phyloP scores from a whole-genome alignment of 30 jellyfish, hydroid and myxozoan species.

The Chrysaora quinquecirrha region DNA sequence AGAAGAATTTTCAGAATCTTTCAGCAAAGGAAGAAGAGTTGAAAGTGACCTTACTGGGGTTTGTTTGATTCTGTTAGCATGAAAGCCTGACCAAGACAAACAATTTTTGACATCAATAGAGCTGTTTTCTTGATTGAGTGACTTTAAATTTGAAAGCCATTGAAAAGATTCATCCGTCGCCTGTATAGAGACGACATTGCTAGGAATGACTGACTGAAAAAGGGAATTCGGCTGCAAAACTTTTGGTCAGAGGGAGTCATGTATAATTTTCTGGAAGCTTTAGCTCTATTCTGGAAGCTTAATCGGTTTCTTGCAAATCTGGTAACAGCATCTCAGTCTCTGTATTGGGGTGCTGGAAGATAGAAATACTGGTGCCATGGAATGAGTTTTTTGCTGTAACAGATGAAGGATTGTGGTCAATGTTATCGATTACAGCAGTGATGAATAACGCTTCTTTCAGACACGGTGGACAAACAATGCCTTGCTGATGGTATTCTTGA shows the following conservation, averaged over 20 bases:
- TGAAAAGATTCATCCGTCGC: neutral
- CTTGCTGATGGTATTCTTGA: constrained; percentile 25
- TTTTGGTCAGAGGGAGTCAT: constrained; percentile 23
- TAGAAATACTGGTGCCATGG: constrained; percentile 46
- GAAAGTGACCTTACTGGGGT: constrained; percentile 7
- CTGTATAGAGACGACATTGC: neutral
- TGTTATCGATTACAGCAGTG: constrained; percentile 24
- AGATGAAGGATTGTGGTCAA: constrained; percentile 52
- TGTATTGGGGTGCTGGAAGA: constrained; percentile 42
- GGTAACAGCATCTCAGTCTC: constrained; percentile 19
- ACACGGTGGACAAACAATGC: constrained; percentile 35
- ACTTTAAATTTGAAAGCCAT: neutral
- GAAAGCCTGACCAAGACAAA: constrained; percentile 38
- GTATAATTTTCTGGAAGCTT: constrained; percentile 48
- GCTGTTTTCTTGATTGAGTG: neutral
- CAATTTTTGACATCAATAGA: neutral
- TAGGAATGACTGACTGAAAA: neutral
- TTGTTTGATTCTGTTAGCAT: neutral
- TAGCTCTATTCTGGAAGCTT: constrained; percentile 20
- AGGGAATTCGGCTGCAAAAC: constrained; percentile 9
- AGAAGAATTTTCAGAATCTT: constrained; percentile 5
- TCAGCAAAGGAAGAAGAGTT: constrained; percentile 23
- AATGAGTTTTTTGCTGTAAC: constrained; percentile 16
- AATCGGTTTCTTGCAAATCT: constrained; percentile 22
- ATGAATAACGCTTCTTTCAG: constrained; percentile 35